Evolutionary conservation across 2,797 vertebrate genomes (phyloP), one percentile per base, ranked within the genome.

Genomic region (Lutjanus campechanus): DNA sequence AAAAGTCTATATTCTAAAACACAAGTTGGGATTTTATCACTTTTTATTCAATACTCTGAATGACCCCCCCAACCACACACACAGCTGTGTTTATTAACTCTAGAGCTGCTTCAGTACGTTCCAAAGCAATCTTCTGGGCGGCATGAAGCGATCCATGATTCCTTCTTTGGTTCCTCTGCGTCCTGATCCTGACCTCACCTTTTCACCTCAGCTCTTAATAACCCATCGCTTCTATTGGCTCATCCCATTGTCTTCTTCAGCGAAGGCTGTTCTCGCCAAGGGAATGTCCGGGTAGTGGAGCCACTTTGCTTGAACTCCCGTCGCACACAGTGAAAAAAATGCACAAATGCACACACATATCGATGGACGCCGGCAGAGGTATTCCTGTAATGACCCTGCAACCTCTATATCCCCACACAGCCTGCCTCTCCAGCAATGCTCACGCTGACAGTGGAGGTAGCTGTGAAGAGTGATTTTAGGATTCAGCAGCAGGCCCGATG

Each of bases 401-500:
- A 87, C 77, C 80, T 82, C 68, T 43, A 55, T 56, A 64, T 82
- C 62, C 75, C 76, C 66, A 41, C 40, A 22, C 58, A 78, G 74
- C 53, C 65, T 74, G 19, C 12, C 17, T 74, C 59, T 68, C 15
- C 46, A 20, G 11, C 8, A 29, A 44, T 55, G 22, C 77, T 79
- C 66, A 54, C 60, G 62, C 61, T 64, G 66, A 79, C 73, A 59
- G 69, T 43, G 40, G 60, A 29, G 16, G 67, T 36, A 67, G 75
- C 76, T 62, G 65, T 62, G 58, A 36, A 85, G 69, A 82, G 73
- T 56, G 72, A 63, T 85, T 90, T 91, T 86, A 86, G 84, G 76
- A 93, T 91, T 89, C 89, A 88, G 85, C 79, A 77, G 82, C 81
- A 69, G 76, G 63, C 44, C 82, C 71, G 74, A 83, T 86, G 85